Base-by-base conservation (phyloP, 2,113 vertebrate genomes). In the Macheiramphus alcinus region DNA sequence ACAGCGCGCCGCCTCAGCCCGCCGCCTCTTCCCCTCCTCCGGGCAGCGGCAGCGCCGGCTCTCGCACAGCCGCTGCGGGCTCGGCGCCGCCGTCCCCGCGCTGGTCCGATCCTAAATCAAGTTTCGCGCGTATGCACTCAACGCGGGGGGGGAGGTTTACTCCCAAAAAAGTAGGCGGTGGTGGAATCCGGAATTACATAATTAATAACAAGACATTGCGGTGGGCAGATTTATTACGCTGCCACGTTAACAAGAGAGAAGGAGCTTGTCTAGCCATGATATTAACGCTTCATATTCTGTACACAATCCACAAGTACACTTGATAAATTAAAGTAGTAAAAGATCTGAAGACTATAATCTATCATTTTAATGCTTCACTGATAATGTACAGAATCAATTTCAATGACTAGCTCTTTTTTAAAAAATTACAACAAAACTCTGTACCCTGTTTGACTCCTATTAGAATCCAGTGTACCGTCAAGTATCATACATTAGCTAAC, bases 251-350 rank as follows among this genome's bases (percentile, higher is more conserved):
- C 84, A 40, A 38, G 82, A 47, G 48, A 65, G 76, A 92, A 40
- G 83, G 68, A 84, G 86, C 52, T 70, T 61, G 94, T 61, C 25
- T 53, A 61, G 70, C 34, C 19, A 4, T 5, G 62, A n/a, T 72
- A 16, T 81, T 94, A 94, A 91, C 83, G 50, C 93, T 95, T 88
- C 53, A 15, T 84, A 50, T 91, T 94, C 91, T 85, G 95, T 86
- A 94, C 91, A 70, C 89, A 95, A 66, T 66, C 81, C 91, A 50
- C 86, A 84, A 40, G 63, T 16, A 48, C 43, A 3, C 74, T 88
- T 96, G 91, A 97, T 86, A 91, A 97, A 97, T 95, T 97, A 93
- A 95, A 95, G 89, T 73, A 62, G 93, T 93, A 63, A 66, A 80
- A 94, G 95, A 95, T 80, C 84, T 95, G 95, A 96, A 94, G 84